Conservation (phyloP, 2,888 invertebrate genomes). For the Boloria euphrosyne region DNA sequence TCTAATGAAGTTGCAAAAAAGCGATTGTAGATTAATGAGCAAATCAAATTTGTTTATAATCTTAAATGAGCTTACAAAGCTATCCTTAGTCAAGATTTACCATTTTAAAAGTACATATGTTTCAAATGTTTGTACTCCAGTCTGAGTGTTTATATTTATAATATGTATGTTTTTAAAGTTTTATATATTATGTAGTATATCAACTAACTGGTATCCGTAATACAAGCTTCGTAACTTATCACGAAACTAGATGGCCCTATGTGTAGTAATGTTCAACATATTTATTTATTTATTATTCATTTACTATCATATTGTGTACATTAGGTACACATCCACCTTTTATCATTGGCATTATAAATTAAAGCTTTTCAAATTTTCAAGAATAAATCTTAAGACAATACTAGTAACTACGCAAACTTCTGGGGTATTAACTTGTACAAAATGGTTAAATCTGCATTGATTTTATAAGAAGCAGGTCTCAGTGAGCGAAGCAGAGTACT, state of each 20-base stretch:
- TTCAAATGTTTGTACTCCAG: too few species aligned
- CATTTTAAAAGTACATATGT: not conserved
- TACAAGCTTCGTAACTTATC: too few species aligned
- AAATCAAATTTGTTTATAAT: constrained; percentile 78
- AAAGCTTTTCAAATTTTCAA: not conserved
- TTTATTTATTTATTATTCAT: too few species aligned
- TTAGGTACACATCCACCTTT: too few species aligned
- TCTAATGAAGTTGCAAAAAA: constrained; percentile 79
- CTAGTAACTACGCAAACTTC: constrained; percentile 1
- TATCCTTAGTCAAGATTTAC: not conserved
- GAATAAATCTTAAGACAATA: not conserved
- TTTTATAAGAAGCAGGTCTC: constrained; percentile 32
- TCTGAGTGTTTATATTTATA: too few species aligned
- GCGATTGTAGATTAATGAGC: constrained; percentile 78
- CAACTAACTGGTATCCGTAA: too few species aligned
- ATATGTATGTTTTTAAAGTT: too few species aligned
- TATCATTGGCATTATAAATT: not conserved
- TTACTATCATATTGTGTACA: too few species aligned
- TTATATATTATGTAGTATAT: too few species aligned
- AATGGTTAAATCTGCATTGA: constrained; percentile 31
- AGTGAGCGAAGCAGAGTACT: constrained; percentile 36
- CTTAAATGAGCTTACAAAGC: constrained; percentile 56
- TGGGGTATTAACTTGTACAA: constrained; percentile 50
- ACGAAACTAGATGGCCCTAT: too few species aligned
- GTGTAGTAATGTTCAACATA: too few species aligned